Evolutionary conservation across 2,797 vertebrate species (phyloP).

Genomic region (Corythornis leucogaster): DNA sequence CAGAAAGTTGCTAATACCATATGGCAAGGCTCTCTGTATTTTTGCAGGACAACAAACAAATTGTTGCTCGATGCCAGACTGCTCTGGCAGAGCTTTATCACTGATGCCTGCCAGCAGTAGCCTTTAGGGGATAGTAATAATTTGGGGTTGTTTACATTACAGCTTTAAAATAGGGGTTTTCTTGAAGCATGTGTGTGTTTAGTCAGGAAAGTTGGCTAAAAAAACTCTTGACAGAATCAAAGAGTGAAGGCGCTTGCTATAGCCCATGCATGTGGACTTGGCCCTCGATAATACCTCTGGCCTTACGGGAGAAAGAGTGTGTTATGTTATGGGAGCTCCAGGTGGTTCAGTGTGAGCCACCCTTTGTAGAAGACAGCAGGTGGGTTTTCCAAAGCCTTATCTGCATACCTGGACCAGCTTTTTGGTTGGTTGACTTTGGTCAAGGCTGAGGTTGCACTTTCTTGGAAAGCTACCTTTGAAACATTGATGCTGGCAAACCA

Average conservation of each 20-base stretch:
- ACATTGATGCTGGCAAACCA: background rate
- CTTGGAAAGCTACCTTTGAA: background rate
- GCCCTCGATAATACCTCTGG: background rate
- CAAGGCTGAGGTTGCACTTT: background rate
- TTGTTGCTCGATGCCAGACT: slow-evolving; percentile 70
- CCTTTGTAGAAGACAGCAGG: background rate
- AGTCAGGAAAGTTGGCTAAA: slow-evolving; percentile 35
- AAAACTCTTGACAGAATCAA: background rate
- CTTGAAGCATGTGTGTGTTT: slow-evolving; percentile 37
- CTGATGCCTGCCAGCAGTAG: slow-evolving; percentile 65
- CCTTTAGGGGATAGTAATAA: slow-evolving; percentile 65
- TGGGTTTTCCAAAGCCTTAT: background rate
- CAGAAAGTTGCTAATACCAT: slow-evolving; percentile 70
- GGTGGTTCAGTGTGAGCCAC: background rate
- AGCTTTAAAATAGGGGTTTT: slow-evolving; percentile 58
- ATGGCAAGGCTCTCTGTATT: slow-evolving; percentile 64
- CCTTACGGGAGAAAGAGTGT: background rate
- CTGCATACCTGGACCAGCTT: background rate
- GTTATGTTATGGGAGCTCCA: background rate
- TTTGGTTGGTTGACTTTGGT: background rate
- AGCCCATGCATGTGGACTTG: background rate
- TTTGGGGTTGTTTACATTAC: slow-evolving; percentile 55
- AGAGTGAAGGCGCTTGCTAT: background rate
- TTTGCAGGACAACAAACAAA: slow-evolving; percentile 75
- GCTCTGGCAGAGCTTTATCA: slow-evolving; percentile 66